These are phyloP conservation scores for Nebria ingens DNA, from an alignment of 1,140 invertebrate species.

Conservation along the genomic window DNA sequence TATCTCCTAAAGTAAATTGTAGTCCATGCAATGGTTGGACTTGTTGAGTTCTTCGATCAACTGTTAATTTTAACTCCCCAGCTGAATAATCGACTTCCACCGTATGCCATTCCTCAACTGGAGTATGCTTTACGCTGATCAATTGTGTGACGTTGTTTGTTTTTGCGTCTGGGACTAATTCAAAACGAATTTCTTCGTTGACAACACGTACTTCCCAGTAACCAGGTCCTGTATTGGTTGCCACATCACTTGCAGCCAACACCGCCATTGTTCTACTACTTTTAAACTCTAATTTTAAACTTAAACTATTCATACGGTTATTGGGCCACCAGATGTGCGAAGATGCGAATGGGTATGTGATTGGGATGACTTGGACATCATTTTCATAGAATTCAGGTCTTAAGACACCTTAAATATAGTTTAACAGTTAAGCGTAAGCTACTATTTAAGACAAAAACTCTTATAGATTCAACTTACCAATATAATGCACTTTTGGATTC, in stretches of 20 bases:
- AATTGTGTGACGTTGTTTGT: constrained; percentile 59
- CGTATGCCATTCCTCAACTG: constrained; percentile 64
- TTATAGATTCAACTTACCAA: constrained; percentile 36
- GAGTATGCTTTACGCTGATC: constrained; percentile 66
- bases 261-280: constrained; percentile 73
- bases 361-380: constrained; percentile 77
- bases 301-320: constrained; percentile 56
- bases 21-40: constrained; percentile 49
- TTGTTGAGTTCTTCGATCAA: constrained; percentile 63
- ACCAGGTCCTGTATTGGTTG: constrained; percentile 55
- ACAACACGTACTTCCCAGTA: constrained; percentile 82
- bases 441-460: not conserved
- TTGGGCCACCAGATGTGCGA: constrained; percentile 79
- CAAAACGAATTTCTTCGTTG: constrained; percentile 73
- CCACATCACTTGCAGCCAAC: constrained; percentile 71
- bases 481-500: constrained; percentile 60
- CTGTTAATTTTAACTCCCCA: constrained; percentile 58
- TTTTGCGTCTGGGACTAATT: constrained; percentile 55
- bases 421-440: not conserved
- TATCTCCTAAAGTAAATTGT: constrained; percentile 47
- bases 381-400: constrained; percentile 73
- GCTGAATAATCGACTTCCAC: constrained; percentile 66
- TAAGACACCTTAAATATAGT: constrained; percentile 40
- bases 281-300: constrained; percentile 80
- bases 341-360: constrained; percentile 83